These are phyloP conservation scores for Fabriciana adippe DNA, from an alignment of 2,888 invertebrate genomes.

Conservation along the genomic window DNA sequence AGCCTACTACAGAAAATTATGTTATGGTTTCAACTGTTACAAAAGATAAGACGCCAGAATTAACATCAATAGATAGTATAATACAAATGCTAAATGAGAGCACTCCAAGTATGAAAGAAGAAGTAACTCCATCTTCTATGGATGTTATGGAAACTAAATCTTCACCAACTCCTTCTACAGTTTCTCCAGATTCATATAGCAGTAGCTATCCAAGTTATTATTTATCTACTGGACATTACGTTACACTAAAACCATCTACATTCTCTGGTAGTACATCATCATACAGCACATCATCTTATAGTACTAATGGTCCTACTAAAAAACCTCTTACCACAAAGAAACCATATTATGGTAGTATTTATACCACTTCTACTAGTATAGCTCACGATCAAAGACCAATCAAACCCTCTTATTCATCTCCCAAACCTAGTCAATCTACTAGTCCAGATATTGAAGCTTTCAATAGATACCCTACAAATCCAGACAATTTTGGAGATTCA, in stretches of 20 bases:
- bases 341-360: conserved; percentile 52
- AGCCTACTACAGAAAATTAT: conserved; percentile 76
- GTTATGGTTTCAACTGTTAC: conserved; percentile 82
- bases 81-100: conserved; percentile 84
- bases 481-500: conserved; percentile 65
- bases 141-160: conserved; percentile 68
- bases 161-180: conserved; percentile 61
- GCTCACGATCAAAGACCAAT: conserved; percentile 55
- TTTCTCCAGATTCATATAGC: conserved; percentile 58
- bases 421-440: conserved; percentile 69
- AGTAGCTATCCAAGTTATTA: conserved; percentile 61
- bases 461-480: conserved; percentile 72
- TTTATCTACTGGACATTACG: conserved; percentile 68
- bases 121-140: conserved; percentile 57
- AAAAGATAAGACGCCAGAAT: conserved; percentile 72
- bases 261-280: conserved; percentile 33
- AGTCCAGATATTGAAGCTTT: conserved; percentile 75
- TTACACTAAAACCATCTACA: conserved; percentile 68
- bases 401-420: conserved; percentile 61
- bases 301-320: conserved; percentile 49
- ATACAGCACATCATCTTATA: conserved; percentile 35
- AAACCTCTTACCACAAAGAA: conserved; percentile 54
- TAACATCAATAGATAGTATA: conserved; percentile 81
- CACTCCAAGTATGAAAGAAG: conserved; percentile 67
- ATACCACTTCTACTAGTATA: conserved; percentile 64